Percentiles rank a stretch among this genome's conserved stretches.
Conservation (phyloP, 2,888 invertebrate species). For the Baronia brevicornis region DNA sequence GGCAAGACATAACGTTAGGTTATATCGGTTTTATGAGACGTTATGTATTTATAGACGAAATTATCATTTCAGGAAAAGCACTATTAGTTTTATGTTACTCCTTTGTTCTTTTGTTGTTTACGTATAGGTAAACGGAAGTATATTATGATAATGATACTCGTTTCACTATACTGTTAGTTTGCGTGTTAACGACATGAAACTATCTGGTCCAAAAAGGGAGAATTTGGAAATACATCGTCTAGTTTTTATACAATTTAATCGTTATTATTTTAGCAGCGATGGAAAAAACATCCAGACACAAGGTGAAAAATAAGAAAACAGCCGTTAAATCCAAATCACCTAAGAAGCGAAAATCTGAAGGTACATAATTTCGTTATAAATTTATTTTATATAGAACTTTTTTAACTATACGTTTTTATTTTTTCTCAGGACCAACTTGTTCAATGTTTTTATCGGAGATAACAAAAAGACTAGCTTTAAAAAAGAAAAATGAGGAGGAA, state of each 20-base stretch:
- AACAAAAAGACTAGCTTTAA: constrained; percentile 46
- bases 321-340: constrained; percentile 42
- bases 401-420: not conserved
- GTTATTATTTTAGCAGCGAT: constrained; percentile 31
- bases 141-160: too few species aligned
- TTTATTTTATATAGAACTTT: not conserved
- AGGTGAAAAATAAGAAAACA: constrained; percentile 51
- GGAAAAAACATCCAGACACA: constrained; percentile 46
- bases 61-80: not conserved
- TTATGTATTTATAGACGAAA: constrained; percentile 4
- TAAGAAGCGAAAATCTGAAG: constrained; percentile 56
- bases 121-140: too few species aligned
- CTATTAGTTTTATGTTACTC: not conserved
- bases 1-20: not conserved
- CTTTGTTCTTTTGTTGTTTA: not conserved
- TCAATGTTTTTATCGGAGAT: constrained; percentile 61
- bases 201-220: too few species aligned
- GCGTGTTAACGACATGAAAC: too few species aligned
- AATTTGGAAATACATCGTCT: too few species aligned
- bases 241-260: too few species aligned
- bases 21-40: constrained; percentile 2
- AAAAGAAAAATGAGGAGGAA: constrained; percentile 44
- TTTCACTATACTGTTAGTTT: too few species aligned
- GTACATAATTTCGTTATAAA: constrained; percentile 24
- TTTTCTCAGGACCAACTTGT: constrained; percentile 48